Evolutionary conservation across 2,888 invertebrate species (phyloP).

Genomic region (Carcina quercana): DNA sequence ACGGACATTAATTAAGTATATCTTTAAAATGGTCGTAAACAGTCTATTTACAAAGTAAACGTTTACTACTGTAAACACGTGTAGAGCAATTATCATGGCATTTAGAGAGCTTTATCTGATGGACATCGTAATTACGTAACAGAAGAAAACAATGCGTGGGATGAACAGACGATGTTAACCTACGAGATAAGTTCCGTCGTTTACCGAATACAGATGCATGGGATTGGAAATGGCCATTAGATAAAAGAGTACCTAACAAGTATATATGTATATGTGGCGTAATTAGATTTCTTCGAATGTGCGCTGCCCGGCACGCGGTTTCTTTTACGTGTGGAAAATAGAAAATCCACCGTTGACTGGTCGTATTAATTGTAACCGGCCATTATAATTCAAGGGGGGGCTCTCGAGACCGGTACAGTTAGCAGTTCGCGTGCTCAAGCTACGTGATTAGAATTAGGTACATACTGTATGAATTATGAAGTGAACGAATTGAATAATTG

Average conservation of each 20-base stretch:
- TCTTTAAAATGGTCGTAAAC: background rate
- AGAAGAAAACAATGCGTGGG: slow-evolving; percentile 3
- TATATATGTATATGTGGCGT: slow-evolving; percentile 27
- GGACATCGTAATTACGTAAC: slow-evolving; percentile 7
- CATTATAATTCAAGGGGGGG: slow-evolving; percentile 65
- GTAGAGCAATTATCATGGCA: background rate
- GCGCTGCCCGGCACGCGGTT: slow-evolving; percentile 55
- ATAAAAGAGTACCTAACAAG: too few species aligned
- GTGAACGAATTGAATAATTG: slow-evolving; percentile 39
- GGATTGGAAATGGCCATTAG: slow-evolving; percentile 1
- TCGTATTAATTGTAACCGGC: slow-evolving; percentile 63
- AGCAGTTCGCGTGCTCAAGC: slow-evolving; percentile 53
- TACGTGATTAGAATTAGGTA: slow-evolving; percentile 61
- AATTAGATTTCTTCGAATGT: slow-evolving; percentile 62
- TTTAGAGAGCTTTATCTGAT: background rate
- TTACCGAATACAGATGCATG: background rate
- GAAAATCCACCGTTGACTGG: slow-evolving; percentile 73
- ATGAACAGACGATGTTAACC: slow-evolving; percentile 3
- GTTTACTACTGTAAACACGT: background rate
- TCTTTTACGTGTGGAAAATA: slow-evolving; percentile 74
- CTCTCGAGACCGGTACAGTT: slow-evolving; percentile 60
- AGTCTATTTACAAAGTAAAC: background rate
- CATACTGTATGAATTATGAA: slow-evolving; percentile 28
- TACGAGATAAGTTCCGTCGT: background rate
- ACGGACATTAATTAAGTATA: slow-evolving; percentile 21